Percentiles rank a stretch among this genome's conserved stretches.
These are phyloP conservation scores for Sorex maritimensis DNA, from an alignment of 2,797 vertebrate species.

Conservation along the genomic window DNA sequence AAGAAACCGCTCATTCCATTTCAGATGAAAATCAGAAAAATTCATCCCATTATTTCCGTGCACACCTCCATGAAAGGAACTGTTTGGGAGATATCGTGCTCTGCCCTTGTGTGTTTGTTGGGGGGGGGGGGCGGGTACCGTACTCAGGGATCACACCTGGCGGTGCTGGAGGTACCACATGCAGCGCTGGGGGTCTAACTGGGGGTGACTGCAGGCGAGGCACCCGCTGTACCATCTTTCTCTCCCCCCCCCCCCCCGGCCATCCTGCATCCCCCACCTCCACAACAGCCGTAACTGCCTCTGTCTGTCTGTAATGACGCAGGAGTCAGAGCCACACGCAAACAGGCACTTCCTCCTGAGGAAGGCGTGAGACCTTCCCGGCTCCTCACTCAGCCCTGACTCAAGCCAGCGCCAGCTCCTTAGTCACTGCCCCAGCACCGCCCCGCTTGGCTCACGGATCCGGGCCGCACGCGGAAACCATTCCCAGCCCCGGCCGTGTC, in stretches of 20 bases:
- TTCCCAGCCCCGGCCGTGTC: conserved; percentile 48
- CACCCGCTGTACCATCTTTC: too few relatives aligned
- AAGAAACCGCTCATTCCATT: conserved; percentile 4
- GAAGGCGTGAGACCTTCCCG: conserved; percentile 41
- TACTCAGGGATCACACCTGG: too few relatives aligned
- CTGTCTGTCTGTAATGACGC: conserved; percentile 50
- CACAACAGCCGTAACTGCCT: not conserved
- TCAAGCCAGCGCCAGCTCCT: conserved; percentile 67
- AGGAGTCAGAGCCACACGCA: conserved; percentile 59
- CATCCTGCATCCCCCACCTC: too few relatives aligned
- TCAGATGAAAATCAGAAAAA: conserved; percentile 58
- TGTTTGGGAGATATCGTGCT: not conserved
- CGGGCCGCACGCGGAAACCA: conserved; percentile 72
- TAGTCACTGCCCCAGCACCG: conserved; percentile 66
- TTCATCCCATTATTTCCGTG: conserved; percentile 4
- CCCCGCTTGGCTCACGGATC: conserved; percentile 71
- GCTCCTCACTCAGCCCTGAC: conserved; percentile 72
- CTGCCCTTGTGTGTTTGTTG: not conserved
- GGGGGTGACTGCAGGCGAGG: too few relatives aligned
- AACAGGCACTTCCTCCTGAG: conserved; percentile 69
- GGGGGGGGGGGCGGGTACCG: too few relatives aligned
- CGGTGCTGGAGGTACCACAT: too few relatives aligned
- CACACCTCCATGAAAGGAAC: conserved; percentile 14
- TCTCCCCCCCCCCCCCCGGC: too few relatives aligned
- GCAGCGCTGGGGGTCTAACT: too few relatives aligned